Conservation (phyloP, 2,888 invertebrate genomes). For the Chymomyza fuscimana region DNA sequence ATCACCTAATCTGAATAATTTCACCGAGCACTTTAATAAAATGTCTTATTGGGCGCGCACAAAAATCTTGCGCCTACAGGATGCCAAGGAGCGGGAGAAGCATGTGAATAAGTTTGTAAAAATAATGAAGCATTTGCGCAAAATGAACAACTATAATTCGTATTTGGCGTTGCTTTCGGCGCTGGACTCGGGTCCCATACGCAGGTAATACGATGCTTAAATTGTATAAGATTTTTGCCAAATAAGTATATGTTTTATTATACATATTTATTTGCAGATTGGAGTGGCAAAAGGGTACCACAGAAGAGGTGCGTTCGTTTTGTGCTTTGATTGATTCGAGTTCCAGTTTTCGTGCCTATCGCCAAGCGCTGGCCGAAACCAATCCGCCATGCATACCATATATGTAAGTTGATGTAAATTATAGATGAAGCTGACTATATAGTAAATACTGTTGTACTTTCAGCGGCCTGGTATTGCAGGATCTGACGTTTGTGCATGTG, state of each 20-base stretch:
- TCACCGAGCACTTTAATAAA: constrained; percentile 99
- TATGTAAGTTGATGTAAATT: constrained; percentile 85
- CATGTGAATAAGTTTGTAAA: constrained; percentile 97
- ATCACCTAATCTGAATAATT: constrained; percentile 96
- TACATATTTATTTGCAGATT: constrained; percentile 82
- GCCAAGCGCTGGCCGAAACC: constrained; percentile 95
- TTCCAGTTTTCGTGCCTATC: constrained; percentile 98
- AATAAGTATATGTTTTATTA: too few relatives aligned
- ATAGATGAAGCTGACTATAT: not conserved
- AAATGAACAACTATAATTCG: constrained; percentile 99
- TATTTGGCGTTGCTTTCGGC: constrained; percentile 98
- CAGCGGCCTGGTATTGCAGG: constrained; percentile 98
- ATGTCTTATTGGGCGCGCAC: constrained; percentile 99
- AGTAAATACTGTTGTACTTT: not conserved
- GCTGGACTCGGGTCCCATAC: constrained; percentile 95
- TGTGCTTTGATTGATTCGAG: constrained; percentile 98
- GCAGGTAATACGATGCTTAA: constrained; percentile 66
- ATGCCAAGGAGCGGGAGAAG: constrained; percentile 96
- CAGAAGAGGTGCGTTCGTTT: constrained; percentile 95
- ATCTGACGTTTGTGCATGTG: constrained; percentile 98
- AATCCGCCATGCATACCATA: constrained; percentile 99
- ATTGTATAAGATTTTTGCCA: too few relatives aligned
- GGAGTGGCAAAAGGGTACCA: constrained; percentile 95
- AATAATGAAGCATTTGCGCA: constrained; percentile 98
- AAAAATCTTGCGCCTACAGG: constrained; percentile 92